A percentile compares a stretch with the other conserved stretches of the same genome.
Conservation (phyloP, 2,113 vertebrate species). For the Archilochus colubris region DNA sequence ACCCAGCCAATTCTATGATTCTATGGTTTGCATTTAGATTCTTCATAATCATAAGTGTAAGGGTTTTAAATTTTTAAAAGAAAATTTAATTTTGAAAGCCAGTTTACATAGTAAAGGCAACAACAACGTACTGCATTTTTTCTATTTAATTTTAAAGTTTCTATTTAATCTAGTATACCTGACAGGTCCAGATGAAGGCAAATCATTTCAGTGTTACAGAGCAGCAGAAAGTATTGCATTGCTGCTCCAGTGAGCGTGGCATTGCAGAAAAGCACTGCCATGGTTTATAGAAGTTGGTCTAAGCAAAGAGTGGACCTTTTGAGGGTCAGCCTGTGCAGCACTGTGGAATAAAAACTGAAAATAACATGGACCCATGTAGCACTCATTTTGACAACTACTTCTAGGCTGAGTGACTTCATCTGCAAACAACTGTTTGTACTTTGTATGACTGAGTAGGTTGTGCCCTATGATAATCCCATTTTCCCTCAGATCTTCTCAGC, state of each 20-base stretch:
- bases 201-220: background rate
- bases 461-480: background rate
- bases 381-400: background rate
- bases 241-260: accelerated
- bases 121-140: background rate
- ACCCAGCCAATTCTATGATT: too few relatives aligned
- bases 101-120: background rate
- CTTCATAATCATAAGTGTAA: background rate
- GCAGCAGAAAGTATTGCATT: background rate
- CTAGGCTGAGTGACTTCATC: background rate
- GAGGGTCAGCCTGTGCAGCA: background rate
- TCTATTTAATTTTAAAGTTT: background rate
- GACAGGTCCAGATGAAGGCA: background rate
- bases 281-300: background rate
- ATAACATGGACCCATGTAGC: background rate
- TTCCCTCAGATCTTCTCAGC: background rate
- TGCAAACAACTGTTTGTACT: background rate
- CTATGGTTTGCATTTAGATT: background rate
- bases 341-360: background rate
- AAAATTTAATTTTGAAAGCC: background rate
- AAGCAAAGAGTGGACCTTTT: background rate
- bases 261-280: background rate
- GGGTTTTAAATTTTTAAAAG: background rate
- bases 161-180: background rate
- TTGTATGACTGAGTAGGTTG: background rate